These are phyloP conservation scores for Nycticebus coucang DNA, from an alignment of 2,113 vertebrate genomes.

Conservation along the genomic window DNA sequence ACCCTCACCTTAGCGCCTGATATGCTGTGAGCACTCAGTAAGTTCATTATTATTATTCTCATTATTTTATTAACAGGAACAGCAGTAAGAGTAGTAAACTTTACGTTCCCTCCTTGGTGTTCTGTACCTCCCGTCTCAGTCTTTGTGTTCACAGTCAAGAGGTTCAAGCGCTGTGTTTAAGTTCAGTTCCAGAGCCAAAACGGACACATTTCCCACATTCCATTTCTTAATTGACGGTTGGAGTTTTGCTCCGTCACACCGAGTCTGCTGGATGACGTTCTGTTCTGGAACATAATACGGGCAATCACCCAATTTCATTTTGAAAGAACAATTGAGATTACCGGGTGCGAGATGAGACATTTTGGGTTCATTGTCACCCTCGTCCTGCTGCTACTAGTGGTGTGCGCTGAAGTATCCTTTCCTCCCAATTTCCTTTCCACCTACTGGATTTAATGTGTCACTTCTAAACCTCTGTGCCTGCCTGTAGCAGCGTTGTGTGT, in stretches of 20 bases:
- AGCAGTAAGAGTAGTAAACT: background rate
- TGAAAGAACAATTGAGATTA: conserved; percentile 11
- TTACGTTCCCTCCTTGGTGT: background rate
- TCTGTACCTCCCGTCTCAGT: background rate
- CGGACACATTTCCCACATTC: background rate
- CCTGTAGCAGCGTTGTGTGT: background rate
- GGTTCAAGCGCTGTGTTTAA: background rate
- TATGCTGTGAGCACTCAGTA: background rate
- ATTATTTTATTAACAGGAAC: background rate
- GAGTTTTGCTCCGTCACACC: background rate
- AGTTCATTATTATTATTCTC: no score
- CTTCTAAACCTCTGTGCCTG: background rate
- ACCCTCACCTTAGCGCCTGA: background rate
- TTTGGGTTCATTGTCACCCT: background rate
- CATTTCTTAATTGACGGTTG: background rate
- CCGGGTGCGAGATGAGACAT: background rate
- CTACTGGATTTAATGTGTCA: background rate
- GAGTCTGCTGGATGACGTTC: background rate
- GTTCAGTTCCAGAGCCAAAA: background rate
- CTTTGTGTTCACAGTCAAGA: background rate
- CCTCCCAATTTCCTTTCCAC: background rate
- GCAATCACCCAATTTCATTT: background rate
- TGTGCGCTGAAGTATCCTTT: background rate
- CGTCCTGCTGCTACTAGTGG: background rate
- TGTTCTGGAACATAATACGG: background rate